Conservation (phyloP, 2,888 invertebrate genomes). For the Brenthis hecate region DNA sequence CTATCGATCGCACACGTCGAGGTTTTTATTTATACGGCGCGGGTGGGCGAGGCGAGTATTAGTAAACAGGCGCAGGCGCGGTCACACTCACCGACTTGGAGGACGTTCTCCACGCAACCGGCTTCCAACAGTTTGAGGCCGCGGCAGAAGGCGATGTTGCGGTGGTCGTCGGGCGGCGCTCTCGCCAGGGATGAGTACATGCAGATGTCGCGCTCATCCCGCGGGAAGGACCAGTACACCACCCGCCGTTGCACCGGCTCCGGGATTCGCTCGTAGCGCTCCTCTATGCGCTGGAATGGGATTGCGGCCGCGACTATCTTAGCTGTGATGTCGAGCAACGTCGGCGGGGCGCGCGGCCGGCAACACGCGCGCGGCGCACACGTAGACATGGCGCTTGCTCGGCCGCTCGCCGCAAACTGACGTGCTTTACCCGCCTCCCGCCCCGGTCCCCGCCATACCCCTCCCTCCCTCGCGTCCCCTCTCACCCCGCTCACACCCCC, state of each 20-base stretch:
- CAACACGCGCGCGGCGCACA: slow-evolving; percentile 81
- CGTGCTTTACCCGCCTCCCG: slow-evolving; percentile 53
- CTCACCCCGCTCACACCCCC: slow-evolving; percentile 46
- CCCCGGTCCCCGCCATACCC: slow-evolving; percentile 43
- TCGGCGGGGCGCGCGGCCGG: slow-evolving; percentile 85
- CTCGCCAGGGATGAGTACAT: slow-evolving; percentile 92
- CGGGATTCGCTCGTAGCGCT: slow-evolving; percentile 92
- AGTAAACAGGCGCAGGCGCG: slow-evolving; percentile 82
- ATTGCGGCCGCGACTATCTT: slow-evolving; percentile 92
- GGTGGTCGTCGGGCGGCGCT: slow-evolving; percentile 85
- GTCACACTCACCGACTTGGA: slow-evolving; percentile 92
- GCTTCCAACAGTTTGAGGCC: slow-evolving; percentile 92
- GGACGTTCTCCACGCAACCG: slow-evolving; percentile 91
- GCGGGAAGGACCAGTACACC: slow-evolving; percentile 94
- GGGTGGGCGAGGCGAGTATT: slow-evolving; percentile 82
- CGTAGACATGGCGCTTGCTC: slow-evolving; percentile 79
- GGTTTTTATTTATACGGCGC: slow-evolving; percentile 82
- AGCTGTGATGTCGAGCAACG: slow-evolving; percentile 91
- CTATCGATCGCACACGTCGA: slow-evolving; percentile 82
- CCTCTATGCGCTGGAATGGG: slow-evolving; percentile 93
- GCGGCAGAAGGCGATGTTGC: slow-evolving; percentile 92
- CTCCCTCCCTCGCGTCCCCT: slow-evolving; percentile 36
- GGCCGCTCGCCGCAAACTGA: slow-evolving; percentile 80
- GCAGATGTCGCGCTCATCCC: slow-evolving; percentile 93
- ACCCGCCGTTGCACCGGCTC: slow-evolving; percentile 94